These are phyloP conservation scores for Acrocyrtus sp. DNA, from an alignment of 2,888 invertebrate species.

Conservation along the genomic window DNA sequence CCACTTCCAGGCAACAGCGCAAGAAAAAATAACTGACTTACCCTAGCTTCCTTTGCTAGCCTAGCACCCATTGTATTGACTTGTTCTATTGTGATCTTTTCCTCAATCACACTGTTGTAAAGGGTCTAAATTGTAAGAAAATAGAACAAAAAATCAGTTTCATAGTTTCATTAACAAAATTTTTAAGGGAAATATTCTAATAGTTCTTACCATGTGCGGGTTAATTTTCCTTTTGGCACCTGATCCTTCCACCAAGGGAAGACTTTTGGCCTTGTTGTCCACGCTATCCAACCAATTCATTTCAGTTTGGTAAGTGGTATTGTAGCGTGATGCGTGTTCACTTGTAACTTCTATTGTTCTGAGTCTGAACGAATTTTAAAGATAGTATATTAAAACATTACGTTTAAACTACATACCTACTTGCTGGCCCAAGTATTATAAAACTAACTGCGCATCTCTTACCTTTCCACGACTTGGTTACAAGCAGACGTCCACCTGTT, in stretches of 20 bases:
- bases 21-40: conserved; percentile 40
- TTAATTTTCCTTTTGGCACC: conserved; percentile 81
- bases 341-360: conserved; percentile 92
- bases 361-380: conserved; percentile 71
- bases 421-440: neutral
- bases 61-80: conserved; percentile 63
- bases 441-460: conserved; percentile 36
- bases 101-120: conserved; percentile 91
- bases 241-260: conserved; percentile 67
- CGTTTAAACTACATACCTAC: neutral
- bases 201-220: conserved; percentile 79
- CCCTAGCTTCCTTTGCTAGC: conserved; percentile 63
- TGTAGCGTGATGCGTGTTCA: conserved; percentile 89
- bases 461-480: conserved; percentile 87
- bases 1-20: neutral
- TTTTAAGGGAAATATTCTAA: too few relatives aligned
- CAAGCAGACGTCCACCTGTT: conserved; percentile 93
- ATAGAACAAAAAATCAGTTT: neutral
- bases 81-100: conserved; percentile 88
- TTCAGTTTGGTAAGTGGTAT: conserved; percentile 86
- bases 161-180: neutral
- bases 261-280: conserved; percentile 78
- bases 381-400: conserved; percentile 2
- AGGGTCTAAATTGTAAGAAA: conserved; percentile 80
- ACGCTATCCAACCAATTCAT: conserved; percentile 90